Conservation (phyloP, 2,888 invertebrate species). For the Cantharis flavilabris region DNA sequence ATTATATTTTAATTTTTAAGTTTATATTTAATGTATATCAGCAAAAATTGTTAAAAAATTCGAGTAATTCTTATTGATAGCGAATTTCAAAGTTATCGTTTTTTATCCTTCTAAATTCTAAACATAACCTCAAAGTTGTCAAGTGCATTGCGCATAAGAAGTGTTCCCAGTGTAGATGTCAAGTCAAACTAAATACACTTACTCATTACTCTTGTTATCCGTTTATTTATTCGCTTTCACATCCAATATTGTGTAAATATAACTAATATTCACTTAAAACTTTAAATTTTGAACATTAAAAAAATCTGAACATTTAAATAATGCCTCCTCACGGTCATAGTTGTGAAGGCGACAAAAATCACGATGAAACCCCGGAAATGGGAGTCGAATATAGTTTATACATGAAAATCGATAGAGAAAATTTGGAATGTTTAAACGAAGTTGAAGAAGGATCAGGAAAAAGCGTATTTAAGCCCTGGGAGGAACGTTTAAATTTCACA, state of each 20-base stretch:
- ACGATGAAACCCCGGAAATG: slow-evolving; percentile 69
- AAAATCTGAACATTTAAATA: slow-evolving; percentile 29
- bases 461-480: slow-evolving; percentile 91
- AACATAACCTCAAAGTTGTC: no score
- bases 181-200: no score
- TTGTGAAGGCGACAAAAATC: slow-evolving; percentile 65
- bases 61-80: no score
- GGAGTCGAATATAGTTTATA: slow-evolving; percentile 84
- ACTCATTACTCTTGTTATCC: background rate
- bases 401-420: slow-evolving; percentile 85
- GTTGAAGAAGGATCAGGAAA: slow-evolving; percentile 83
- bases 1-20: no score
- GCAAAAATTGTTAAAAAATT: no score
- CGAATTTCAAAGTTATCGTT: no score
- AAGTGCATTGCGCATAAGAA: no score
- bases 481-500: slow-evolving; percentile 75
- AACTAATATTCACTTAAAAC: background rate
- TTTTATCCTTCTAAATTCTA: no score
- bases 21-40: no score
- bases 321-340: slow-evolving; percentile 64
- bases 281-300: background rate
- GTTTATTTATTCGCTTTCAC: background rate
- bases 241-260: background rate
- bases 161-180: no score
- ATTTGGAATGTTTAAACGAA: slow-evolving; percentile 92